Conservation (phyloP, 1,140 invertebrate genomes). For the Drosophila pallidifrons region DNA sequence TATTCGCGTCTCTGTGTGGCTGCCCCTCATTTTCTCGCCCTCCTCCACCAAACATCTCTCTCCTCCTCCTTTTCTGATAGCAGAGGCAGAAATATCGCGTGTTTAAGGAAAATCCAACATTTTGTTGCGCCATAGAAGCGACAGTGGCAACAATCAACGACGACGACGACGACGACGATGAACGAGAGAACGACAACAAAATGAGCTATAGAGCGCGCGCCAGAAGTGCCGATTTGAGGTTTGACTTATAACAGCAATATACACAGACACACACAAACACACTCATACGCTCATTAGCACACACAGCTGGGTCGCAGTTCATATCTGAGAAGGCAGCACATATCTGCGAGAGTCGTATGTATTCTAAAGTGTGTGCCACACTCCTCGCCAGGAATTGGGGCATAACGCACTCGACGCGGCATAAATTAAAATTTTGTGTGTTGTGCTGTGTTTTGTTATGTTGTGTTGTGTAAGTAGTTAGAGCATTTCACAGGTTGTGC, state of each 20-base stretch:
- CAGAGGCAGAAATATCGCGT: conserved; percentile 67
- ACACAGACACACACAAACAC: conserved; percentile 25
- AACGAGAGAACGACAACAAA: conserved; percentile 55
- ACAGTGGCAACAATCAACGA: conserved; percentile 53
- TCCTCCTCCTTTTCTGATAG: neutral
- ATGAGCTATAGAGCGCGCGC: conserved; percentile 70
- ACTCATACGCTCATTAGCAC: neutral
- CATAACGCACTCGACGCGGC: conserved; percentile 80
- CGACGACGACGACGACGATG: neutral
- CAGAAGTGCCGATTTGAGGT: conserved; percentile 80
- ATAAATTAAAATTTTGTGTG: conserved; percentile 79
- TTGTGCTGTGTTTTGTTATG: conserved; percentile 26
- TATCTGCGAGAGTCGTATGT: conserved; percentile 39
- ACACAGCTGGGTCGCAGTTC: neutral
- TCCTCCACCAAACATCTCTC: neutral
- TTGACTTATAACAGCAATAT: conserved; percentile 57
- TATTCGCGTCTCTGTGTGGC: conserved; percentile 34
- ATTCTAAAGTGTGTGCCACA: conserved; percentile 56
- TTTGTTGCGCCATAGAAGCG: conserved; percentile 58
- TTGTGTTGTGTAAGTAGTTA: conserved; percentile 32
- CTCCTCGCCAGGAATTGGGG: conserved; percentile 66
- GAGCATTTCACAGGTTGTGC: conserved; percentile 64
- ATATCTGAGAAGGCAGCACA: neutral
- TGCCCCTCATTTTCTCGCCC: conserved; percentile 4
- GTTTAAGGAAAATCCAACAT: conserved; percentile 76